phyloP scores from a whole-genome alignment of 2,888 invertebrate species.

The Folsomia manolachei region DNA sequence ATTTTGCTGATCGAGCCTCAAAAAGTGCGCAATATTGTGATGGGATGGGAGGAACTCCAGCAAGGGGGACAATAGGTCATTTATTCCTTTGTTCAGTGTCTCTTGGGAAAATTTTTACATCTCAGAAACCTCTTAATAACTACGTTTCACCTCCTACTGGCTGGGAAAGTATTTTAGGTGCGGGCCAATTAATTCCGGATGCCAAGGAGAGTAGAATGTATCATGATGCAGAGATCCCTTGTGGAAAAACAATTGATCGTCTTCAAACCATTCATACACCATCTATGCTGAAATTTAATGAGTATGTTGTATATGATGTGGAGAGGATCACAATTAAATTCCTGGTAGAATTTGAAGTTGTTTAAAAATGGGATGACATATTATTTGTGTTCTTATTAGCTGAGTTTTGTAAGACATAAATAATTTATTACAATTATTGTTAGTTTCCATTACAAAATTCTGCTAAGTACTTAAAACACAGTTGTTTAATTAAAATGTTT shows the following conservation, averaged over 20 bases:
- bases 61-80: neutral
- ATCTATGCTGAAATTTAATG: neutral
- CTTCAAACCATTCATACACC: neutral
- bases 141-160: neutral
- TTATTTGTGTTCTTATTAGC: no score
- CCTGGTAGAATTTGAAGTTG: slow-evolving; percentile 14
- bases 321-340: slow-evolving; percentile 20
- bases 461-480: no score
- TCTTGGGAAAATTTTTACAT: slow-evolving; percentile 24
- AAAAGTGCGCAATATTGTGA: slow-evolving; percentile 31
- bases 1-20: slow-evolving; percentile 29
- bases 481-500: neutral
- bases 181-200: slow-evolving; percentile 16
- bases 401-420: no score
- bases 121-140: slow-evolving; percentile 4
- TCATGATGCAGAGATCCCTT: slow-evolving; percentile 7
- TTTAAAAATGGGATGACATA: no score
- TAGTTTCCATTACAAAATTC: no score
- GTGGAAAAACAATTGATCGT: neutral
- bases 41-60: neutral
- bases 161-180: slow-evolving; percentile 15
- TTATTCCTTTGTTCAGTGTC: slow-evolving; percentile 34
- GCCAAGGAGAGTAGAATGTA: neutral
- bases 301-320: slow-evolving; percentile 26
- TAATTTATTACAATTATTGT: no score